Base-by-base conservation (phyloP, 2,888 invertebrate species). In the Diaphora mendica region DNA sequence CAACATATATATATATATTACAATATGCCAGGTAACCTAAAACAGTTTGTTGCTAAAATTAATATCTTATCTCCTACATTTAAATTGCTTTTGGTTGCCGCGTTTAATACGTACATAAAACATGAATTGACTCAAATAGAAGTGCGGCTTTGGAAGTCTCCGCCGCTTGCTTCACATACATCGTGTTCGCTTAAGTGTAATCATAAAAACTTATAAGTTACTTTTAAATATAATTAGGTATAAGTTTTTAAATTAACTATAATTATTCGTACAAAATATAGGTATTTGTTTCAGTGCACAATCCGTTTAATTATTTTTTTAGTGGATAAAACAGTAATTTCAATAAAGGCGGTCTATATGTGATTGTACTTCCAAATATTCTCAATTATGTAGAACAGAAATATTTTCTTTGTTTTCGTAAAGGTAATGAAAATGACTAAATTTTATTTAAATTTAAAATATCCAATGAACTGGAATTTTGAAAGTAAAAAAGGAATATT, bases 121-220 rank as follows among this genome's bases (percentile, higher is more conserved):
- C 83, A 90, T 89, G 90, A 94, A 94, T 94, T 94, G 94, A 94
- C 94, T 91, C 91, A 90, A 92, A 91, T 87, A 87, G 82, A 88
- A 80, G 88, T 88, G 89, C 82, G 82, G 62, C 30, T 30, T 17
- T 13, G 62, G 30, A 62, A 62, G 82, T 62, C 26, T 79, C 75
- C 78, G 75, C 84, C 82, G 78, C 80, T 87, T 78, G 81, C 77
- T 81, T 83, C 77, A 84, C 83, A 86, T 77, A 85, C 30, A 20
- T 84, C 74, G 86, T 86, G 80, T 79, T 77, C 85, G 88, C 89
- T 89, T 90, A 91, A 81, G 70, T 86, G 81, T 92, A 90, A 89
- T 86, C 89, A 92, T 91, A 91, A 87, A 91, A 93, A 93, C 91
- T 91, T 92, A 92, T 90, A 81, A 64, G 79, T 90, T 89, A 85